Evolutionary conservation across 2,888 invertebrate species (phyloP).

Genomic region (Luffia ferchaultella): DNA sequence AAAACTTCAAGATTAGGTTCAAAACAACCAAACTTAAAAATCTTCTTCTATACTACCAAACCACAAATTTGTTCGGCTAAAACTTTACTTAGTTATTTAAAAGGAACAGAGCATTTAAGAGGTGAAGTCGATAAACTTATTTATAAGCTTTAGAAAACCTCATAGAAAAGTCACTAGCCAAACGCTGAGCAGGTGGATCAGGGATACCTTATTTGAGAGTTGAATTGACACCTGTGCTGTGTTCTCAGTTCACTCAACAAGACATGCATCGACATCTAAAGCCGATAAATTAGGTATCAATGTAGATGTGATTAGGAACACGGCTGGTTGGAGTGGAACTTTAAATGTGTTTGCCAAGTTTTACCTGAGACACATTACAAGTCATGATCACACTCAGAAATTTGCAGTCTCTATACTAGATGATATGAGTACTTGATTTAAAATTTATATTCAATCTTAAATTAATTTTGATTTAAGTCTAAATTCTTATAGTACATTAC

Average conservation of each 20-base stretch:
- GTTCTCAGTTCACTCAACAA: constrained; percentile 14
- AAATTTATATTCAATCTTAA: background rate
- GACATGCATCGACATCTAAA: too few species aligned
- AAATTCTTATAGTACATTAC: background rate
- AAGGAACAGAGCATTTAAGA: background rate
- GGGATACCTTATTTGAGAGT: constrained; percentile 8
- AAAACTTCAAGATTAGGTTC: background rate
- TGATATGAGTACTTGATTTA: too few species aligned
- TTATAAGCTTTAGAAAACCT: constrained; percentile 11
- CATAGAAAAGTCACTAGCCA: too few species aligned
- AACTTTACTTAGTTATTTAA: too few species aligned
- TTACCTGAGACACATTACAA: constrained; percentile 15
- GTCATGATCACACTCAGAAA: background rate
- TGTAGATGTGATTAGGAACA: constrained; percentile 15
- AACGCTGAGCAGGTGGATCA: constrained; percentile 17
- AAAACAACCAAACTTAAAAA: background rate
- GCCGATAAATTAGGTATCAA: constrained; percentile 15
- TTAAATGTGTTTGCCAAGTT: constrained; percentile 16
- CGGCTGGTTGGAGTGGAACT: constrained; percentile 16
- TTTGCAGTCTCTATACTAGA: too few species aligned
- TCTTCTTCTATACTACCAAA: background rate
- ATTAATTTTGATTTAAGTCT: too few species aligned
- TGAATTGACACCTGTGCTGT: constrained; percentile 13
- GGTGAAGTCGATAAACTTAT: too few species aligned
- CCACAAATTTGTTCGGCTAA: background rate